These are phyloP conservation scores for Peromyscus californicus DNA, from an alignment of 2,113 vertebrate genomes.

Conservation along the genomic window DNA sequence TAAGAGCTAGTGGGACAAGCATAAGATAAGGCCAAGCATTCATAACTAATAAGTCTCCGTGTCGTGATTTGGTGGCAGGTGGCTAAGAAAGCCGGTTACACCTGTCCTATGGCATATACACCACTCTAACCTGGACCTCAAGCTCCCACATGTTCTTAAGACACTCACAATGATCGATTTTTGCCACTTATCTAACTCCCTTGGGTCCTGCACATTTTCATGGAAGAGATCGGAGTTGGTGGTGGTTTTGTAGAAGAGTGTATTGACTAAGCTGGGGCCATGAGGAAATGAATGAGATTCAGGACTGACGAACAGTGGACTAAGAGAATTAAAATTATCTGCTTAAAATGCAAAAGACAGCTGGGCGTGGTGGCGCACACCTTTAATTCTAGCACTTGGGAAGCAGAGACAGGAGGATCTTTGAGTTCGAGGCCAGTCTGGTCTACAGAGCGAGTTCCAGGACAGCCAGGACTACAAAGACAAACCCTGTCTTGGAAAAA, in stretches of 20 bases:
- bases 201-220: background rate
- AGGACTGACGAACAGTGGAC: background rate
- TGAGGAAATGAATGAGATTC: background rate
- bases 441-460: background rate
- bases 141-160: background rate
- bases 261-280: background rate
- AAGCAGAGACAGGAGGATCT: background rate
- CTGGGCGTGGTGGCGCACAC: background rate
- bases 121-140: background rate
- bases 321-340: slow-evolving; percentile 56
- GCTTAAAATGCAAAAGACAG: slow-evolving; percentile 25
- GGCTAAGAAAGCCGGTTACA: background rate
- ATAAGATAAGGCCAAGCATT: background rate
- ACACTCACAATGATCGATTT: background rate
- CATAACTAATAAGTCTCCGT: background rate
- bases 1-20: background rate
- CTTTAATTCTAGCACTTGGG: background rate
- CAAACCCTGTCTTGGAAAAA: background rate
- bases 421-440: background rate
- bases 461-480: background rate
- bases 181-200: background rate
- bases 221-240: background rate
- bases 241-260: background rate
- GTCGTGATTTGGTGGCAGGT: background rate
- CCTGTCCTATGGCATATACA: background rate